Conservation (phyloP, 2,113 vertebrate species). For the Tenebrosternarchus preto region DNA sequence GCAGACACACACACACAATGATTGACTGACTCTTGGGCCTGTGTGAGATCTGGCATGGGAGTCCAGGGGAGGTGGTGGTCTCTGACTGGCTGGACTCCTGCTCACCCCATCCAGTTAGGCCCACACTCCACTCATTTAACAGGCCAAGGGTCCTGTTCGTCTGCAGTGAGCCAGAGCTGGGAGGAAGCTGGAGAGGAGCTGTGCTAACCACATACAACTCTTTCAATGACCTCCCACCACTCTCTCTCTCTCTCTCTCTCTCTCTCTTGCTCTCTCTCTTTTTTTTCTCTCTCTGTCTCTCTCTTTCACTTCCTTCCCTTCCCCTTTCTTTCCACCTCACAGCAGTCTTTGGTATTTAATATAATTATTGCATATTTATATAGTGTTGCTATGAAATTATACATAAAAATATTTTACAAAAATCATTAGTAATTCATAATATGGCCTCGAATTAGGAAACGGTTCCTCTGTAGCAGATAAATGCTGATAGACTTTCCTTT, state of each 20-base stretch:
- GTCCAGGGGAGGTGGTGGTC: constrained; percentile 67
- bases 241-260: constrained; percentile 47
- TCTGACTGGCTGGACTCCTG: constrained; percentile 39
- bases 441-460: background rate
- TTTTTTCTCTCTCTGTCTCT: constrained; percentile 52
- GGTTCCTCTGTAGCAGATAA: background rate
- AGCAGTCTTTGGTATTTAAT: background rate
- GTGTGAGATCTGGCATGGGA: constrained; percentile 73
- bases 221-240: background rate
- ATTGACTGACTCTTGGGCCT: constrained; percentile 79
- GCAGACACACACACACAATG: constrained; percentile 30
- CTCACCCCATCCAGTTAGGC: constrained; percentile 15
- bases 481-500: background rate
- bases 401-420: background rate
- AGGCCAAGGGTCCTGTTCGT: constrained; percentile 17
- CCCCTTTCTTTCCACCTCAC: background rate
- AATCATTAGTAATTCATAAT: background rate
- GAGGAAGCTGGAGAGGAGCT: constrained; percentile 47
- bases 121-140: constrained; percentile 22
- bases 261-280: no score
- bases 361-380: background rate
- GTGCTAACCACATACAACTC: constrained; percentile 34
- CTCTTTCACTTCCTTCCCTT: constrained; percentile 36
- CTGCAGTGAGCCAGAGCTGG: background rate
- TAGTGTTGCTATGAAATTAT: background rate